Evolutionary conservation across 2,888 invertebrate genomes (phyloP), one percentile per base, ranked within the genome.

Genomic region (Willowsia nigromaculata): DNA sequence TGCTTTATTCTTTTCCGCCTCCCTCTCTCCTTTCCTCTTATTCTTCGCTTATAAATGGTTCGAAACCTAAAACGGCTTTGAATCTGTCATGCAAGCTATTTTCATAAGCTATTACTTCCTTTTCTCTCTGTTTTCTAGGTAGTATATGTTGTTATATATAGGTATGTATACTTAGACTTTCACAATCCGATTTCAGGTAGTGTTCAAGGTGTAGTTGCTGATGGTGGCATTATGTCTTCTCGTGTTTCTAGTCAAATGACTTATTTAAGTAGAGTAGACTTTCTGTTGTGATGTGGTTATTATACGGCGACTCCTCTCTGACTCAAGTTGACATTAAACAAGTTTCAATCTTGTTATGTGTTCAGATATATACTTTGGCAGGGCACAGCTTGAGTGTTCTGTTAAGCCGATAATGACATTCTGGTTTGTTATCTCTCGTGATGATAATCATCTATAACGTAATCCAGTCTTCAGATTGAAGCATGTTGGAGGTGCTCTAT

Each of bases 71-170:
- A 22, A 33, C 62, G 62, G 30, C 30, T 30, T 62, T 27, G 15
- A 15, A 27, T 62, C 30, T 62, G 30, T 30, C 30, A 30, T 62
- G 62, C 53, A 18, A 53, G 53, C 53, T 53, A 50, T 53, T 47
- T 47, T 53, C 30, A 76, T 56, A 56, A 80, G 56, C 80, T 80
- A 80, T 80, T 80, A 30, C 56, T 82, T 82, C 81, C 81, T 43
- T 18, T 13, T 22, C 9, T 18, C 47, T 40, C 22, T 43, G 53
- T 56, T 18, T 56, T 56, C 7, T 25, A 18, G n/a, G n/a, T n/a
- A n/a, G n/a, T n/a, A n/a, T n/a, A n/a, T n/a, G n/a, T n/a, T n/a
- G n/a, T n/a, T n/a, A n/a, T n/a, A n/a, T n/a, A n/a, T n/a, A n/a
- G n/a, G n/a, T n/a, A n/a, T n/a, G n/a, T n/a, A n/a, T n/a, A n/a